Percentiles rank a stretch among this genome's conserved stretches.
These are phyloP conservation scores for Athalia circularis DNA, from an alignment of 2,888 invertebrate species.

Conservation along the genomic window DNA sequence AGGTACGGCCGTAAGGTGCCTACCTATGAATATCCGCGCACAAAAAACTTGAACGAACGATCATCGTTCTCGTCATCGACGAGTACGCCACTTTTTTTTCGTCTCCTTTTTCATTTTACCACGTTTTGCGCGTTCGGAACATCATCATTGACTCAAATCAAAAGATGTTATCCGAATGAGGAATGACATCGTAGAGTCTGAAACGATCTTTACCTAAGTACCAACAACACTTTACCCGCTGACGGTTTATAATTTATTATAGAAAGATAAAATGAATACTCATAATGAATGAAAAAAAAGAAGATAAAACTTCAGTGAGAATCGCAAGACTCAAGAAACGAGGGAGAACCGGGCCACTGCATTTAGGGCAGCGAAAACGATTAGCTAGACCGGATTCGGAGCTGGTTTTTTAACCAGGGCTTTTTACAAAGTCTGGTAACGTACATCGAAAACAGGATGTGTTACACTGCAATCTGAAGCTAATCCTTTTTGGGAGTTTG, in stretches of 20 bases:
- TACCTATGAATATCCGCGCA: too few relatives aligned
- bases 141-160: conserved; percentile 18
- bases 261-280: neutral
- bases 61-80: neutral
- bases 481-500: conserved; percentile 26
- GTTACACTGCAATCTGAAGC: neutral
- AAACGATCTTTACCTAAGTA: too few relatives aligned
- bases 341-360: conserved; percentile 20
- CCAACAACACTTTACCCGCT: too few relatives aligned
- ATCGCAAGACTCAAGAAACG: neutral
- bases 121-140: neutral
- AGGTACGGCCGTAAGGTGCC: too few relatives aligned
- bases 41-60: too few relatives aligned
- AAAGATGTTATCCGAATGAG: too few relatives aligned
- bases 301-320: neutral
- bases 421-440: neutral
- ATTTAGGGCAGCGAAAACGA: conserved; percentile 24
- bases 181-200: too few relatives aligned
- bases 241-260: neutral
- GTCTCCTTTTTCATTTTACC: neutral
- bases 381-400: conserved; percentile 8
- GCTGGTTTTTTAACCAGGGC: conserved; percentile 6
- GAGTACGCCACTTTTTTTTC: neutral
- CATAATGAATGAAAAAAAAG: neutral
- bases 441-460: conserved; percentile 31